Percentiles rank a stretch among this genome's conserved stretches.
Evolutionary conservation across 2,888 invertebrate species (phyloP).

Genomic region (Tinea trinotella): DNA sequence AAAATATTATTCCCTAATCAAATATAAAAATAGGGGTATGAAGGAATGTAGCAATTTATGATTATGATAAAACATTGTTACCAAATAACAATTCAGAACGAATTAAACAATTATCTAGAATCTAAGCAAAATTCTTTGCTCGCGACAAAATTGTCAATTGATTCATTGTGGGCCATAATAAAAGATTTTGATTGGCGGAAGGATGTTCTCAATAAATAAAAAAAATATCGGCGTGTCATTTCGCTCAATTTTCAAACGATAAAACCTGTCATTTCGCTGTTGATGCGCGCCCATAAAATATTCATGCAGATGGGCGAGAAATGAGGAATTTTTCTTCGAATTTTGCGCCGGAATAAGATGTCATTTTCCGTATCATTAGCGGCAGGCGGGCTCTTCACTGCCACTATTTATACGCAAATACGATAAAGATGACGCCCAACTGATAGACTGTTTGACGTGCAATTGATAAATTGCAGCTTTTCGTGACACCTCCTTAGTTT

Average conservation of each 20-base stretch:
- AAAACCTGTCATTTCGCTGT: conserved; percentile 73
- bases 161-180: conserved; percentile 65
- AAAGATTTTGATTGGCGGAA: conserved; percentile 70
- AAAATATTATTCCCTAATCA: too few species aligned
- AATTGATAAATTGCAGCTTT: conserved; percentile 69
- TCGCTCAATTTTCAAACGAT: conserved; percentile 71
- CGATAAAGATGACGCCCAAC: conserved; percentile 68
- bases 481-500: conserved; percentile 32
- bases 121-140: neutral
- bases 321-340: conserved; percentile 71
- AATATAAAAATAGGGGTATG: too few species aligned
- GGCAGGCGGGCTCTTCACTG: conserved; percentile 56
- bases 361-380: conserved; percentile 74
- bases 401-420: conserved; percentile 73
- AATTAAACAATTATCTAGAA: neutral
- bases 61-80: too few species aligned
- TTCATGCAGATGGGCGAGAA: conserved; percentile 67
- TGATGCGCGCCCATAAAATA: conserved; percentile 71
- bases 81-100: neutral
- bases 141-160: conserved; percentile 23
- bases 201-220: conserved; percentile 72
- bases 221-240: conserved; percentile 70
- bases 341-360: conserved; percentile 71
- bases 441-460: conserved; percentile 69
- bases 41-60: too few species aligned